Evolutionary conservation across 1,140 invertebrate genomes (phyloP).

Genomic region (Ctenoplectra terminalis): DNA sequence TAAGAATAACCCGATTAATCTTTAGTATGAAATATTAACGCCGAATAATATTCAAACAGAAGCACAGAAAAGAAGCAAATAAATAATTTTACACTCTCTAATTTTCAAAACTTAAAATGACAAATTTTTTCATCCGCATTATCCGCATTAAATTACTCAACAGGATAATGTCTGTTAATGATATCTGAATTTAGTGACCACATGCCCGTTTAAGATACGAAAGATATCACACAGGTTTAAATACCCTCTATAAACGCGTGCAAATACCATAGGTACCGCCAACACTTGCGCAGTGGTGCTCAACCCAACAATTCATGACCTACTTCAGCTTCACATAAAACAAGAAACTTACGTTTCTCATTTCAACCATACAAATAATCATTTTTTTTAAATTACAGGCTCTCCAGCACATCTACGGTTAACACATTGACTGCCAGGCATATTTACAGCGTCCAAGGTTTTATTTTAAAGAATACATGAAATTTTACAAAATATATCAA

Average conservation of each 20-base stretch:
- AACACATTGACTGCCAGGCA: too few species aligned
- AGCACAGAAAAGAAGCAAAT: background rate
- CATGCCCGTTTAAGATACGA: background rate
- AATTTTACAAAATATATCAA: too few species aligned
- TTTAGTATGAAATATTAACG: background rate
- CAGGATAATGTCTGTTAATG: background rate
- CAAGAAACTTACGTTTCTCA: background rate
- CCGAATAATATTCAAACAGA: background rate
- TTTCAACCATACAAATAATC: background rate
- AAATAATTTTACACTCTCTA: background rate
- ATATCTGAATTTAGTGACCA: background rate
- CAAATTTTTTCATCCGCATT: background rate
- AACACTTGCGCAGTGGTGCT: constrained; percentile 28
- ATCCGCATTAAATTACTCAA: background rate
- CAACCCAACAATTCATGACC: constrained; percentile 27
- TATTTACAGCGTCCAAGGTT: too few species aligned
- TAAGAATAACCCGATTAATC: background rate
- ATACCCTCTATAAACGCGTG: background rate
- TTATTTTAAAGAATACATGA: too few species aligned
- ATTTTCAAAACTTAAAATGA: too few species aligned
- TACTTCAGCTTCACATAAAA: background rate
- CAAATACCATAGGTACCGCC: background rate
- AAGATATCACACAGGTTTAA: constrained; percentile 20
- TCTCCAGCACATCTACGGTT: too few species aligned
- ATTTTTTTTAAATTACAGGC: too few species aligned